Conservation (phyloP, 1,140 invertebrate genomes). For the Calosoma granatense region DNA sequence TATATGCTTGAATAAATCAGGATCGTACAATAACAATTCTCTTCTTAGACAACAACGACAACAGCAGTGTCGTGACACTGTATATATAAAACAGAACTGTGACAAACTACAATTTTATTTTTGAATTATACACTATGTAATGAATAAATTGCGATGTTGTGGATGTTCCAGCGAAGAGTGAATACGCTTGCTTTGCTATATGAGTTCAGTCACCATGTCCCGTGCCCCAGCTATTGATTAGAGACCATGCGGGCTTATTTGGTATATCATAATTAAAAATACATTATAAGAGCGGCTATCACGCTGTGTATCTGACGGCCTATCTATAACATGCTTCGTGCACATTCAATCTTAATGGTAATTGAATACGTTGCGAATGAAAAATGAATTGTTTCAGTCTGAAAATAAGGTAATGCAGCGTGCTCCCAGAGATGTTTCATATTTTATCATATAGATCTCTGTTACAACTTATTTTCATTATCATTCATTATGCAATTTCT, state of each 20-base stretch:
- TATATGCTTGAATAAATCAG: too few relatives aligned
- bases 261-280: slow-evolving; percentile 7
- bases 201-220: not conserved
- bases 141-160: too few relatives aligned
- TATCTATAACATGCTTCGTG: not conserved
- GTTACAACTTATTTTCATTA: not conserved
- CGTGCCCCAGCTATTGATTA: not conserved
- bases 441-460: not conserved
- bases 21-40: too few relatives aligned
- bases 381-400: not conserved
- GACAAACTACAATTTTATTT: too few relatives aligned
- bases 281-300: not conserved
- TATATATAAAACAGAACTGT: too few relatives aligned
- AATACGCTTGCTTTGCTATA: not conserved
- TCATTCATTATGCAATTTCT: not conserved
- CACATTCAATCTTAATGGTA: slow-evolving; percentile 3
- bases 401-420: not conserved
- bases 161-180: too few relatives aligned
- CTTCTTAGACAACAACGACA: too few relatives aligned
- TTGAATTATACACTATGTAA: too few relatives aligned
- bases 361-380: not conserved
- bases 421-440: not conserved
- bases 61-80: too few relatives aligned
- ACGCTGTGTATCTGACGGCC: slow-evolving; percentile 1
- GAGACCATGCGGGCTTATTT: not conserved